These are phyloP conservation scores for Streptopelia turtur DNA, from an alignment of 2,797 vertebrate genomes.

Conservation along the genomic window DNA sequence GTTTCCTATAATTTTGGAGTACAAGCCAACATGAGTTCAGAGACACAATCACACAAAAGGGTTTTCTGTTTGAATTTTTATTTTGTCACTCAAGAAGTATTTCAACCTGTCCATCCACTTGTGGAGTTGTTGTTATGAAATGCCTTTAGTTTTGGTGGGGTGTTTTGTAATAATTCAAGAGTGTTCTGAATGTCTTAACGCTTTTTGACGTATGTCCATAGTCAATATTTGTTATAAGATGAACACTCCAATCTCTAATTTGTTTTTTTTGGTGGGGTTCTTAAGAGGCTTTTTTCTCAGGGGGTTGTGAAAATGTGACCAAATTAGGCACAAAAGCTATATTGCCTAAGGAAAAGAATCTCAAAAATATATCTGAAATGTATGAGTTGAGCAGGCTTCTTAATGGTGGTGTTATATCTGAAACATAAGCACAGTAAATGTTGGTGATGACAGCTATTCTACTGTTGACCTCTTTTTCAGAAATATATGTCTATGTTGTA, in stretches of 20 bases:
- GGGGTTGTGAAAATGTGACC: not conserved
- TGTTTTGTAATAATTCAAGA: not conserved
- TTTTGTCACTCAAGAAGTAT: not conserved
- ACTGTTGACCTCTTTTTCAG: not conserved
- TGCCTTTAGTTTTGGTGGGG: not conserved
- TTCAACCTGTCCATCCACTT: not conserved
- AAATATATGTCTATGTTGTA: not conserved
- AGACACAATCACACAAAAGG: not conserved
- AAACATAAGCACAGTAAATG: not conserved
- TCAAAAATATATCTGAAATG: not conserved
- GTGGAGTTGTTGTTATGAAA: not conserved
- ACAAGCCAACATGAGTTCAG: not conserved
- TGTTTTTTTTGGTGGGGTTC: not conserved
- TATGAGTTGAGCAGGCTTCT: not conserved
- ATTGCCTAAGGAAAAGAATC: not conserved
- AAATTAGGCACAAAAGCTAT: not conserved
- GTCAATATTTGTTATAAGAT: not conserved
- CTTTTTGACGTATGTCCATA: not conserved
- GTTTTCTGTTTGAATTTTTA: not conserved
- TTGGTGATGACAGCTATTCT: not conserved
- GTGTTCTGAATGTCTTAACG: not conserved
- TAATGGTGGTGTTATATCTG: not conserved
- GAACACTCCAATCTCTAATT: not conserved
- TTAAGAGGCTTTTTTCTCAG: not conserved
- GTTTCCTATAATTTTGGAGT: not conserved